phyloP scores from a whole-genome alignment of 1,140 invertebrate genomes.

The Fopius arisanus region DNA sequence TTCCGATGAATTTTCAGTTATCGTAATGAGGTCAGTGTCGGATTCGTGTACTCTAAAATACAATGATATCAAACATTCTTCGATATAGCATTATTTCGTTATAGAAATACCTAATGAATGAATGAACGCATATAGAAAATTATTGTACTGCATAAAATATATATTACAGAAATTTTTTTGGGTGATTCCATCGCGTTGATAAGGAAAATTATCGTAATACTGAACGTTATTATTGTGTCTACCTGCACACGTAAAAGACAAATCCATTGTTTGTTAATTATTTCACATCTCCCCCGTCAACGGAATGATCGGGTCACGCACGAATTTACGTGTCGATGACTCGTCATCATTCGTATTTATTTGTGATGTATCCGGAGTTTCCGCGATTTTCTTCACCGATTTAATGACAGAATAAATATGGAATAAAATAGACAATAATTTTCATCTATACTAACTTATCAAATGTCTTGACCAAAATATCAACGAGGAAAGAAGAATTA shows the following conservation, averaged over 20 bases:
- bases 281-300: background rate
- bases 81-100: too few relatives aligned
- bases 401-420: background rate
- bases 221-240: background rate
- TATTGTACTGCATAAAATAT: too few relatives aligned
- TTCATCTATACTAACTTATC: too few relatives aligned
- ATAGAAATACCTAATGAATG: too few relatives aligned
- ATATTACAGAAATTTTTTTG: background rate
- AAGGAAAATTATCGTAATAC: background rate
- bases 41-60: too few relatives aligned
- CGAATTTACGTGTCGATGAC: constrained; percentile 30
- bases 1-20: too few relatives aligned
- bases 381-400: too few relatives aligned
- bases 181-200: background rate
- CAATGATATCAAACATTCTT: too few relatives aligned
- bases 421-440: background rate
- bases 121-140: too few relatives aligned
- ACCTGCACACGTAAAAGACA: background rate
- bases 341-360: constrained; percentile 15
- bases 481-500: too few relatives aligned
- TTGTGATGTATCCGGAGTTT: background rate
- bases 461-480: too few relatives aligned
- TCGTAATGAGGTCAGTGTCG: too few relatives aligned
- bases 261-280: constrained; percentile 36
- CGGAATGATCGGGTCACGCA: constrained; percentile 17